Percentiles rank a stretch among this genome's conserved stretches.
Conservation (phyloP, 2,113 vertebrate genomes). For the Gymnocephalus cernua region DNA sequence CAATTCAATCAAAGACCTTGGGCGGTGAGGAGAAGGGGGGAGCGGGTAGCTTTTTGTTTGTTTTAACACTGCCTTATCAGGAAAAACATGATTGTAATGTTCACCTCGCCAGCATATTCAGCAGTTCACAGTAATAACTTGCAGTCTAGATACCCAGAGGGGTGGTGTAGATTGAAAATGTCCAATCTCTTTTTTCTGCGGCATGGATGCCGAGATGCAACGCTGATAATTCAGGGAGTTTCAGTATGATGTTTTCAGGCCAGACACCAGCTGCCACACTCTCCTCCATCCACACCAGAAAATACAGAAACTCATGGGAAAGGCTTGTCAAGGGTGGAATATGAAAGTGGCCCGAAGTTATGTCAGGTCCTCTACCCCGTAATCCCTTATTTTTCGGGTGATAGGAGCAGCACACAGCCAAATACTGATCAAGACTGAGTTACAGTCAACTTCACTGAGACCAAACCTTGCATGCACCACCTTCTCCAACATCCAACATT, state of each 20-base stretch:
- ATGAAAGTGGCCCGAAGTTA: constrained; percentile 28
- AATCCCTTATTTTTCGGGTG: constrained; percentile 34
- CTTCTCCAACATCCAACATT: constrained; percentile 43
- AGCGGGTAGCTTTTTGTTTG: constrained; percentile 62
- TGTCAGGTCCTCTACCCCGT: constrained; percentile 16
- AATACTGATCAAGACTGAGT: constrained; percentile 35
- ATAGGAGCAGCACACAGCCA: constrained; percentile 6
- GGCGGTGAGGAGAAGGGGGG: constrained; percentile 43
- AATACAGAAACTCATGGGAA: constrained; percentile 23
- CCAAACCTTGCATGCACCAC: constrained; percentile 45
- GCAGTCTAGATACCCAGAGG: constrained; percentile 65
- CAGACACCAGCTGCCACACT: constrained; percentile 55
- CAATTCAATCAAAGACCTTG: constrained; percentile 75
- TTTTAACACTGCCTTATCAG: constrained; percentile 76
- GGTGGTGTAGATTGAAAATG: constrained; percentile 71
- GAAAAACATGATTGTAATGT: constrained; percentile 79
- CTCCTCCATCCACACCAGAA: constrained; percentile 18
- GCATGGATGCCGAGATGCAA: constrained; percentile 51
- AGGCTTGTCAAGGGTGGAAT: constrained; percentile 21
- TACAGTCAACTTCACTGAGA: constrained; percentile 42
- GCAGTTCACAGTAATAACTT: constrained; percentile 77
- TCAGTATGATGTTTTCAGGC: constrained; percentile 48
- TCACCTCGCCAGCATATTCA: constrained; percentile 72
- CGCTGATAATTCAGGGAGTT: constrained; percentile 54
- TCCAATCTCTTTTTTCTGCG: constrained; percentile 69